Percentiles rank a stretch among this genome's conserved stretches.
Evolutionary conservation across 2,113 vertebrate genomes (phyloP).

Genomic region (Sterna hirundo): DNA sequence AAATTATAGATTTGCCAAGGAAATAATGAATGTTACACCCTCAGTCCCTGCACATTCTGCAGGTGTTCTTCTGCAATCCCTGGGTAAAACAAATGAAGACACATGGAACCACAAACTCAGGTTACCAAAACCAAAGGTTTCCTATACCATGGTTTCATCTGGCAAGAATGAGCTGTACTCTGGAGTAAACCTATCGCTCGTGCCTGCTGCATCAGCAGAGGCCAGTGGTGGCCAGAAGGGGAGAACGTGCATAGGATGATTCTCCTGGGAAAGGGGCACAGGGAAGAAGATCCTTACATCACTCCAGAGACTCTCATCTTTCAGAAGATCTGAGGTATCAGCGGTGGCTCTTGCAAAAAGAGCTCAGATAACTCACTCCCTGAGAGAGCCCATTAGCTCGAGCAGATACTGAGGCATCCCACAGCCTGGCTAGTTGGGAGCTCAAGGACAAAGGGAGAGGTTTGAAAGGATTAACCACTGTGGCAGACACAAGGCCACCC

Average conservation of each 20-base stretch:
- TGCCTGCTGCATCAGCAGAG: background rate
- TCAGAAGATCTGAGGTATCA: background rate
- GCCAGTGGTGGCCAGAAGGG: background rate
- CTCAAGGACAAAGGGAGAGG: background rate
- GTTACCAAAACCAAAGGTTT: background rate
- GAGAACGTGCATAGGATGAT: rapidly evolving
- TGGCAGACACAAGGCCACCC: background rate
- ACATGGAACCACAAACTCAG: background rate
- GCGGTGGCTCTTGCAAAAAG: background rate
- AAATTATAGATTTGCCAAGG: background rate
- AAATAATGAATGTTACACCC: background rate
- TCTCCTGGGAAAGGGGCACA: background rate
- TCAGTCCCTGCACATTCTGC: background rate
- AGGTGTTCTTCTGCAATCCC: background rate
- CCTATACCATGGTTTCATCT: background rate
- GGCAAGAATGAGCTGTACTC: background rate
- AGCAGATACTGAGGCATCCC: background rate
- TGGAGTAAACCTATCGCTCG: rapidly evolving
- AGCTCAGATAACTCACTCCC: background rate
- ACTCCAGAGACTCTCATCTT: background rate
- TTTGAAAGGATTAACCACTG: background rate
- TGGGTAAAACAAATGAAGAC: background rate
- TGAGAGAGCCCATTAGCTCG: background rate
- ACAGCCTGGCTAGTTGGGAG: background rate
- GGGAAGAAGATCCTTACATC: background rate